Percentiles rank a stretch among this genome's conserved stretches.
phyloP scores from a whole-genome alignment of 2,888 invertebrate species.

The Noctua janthina region DNA sequence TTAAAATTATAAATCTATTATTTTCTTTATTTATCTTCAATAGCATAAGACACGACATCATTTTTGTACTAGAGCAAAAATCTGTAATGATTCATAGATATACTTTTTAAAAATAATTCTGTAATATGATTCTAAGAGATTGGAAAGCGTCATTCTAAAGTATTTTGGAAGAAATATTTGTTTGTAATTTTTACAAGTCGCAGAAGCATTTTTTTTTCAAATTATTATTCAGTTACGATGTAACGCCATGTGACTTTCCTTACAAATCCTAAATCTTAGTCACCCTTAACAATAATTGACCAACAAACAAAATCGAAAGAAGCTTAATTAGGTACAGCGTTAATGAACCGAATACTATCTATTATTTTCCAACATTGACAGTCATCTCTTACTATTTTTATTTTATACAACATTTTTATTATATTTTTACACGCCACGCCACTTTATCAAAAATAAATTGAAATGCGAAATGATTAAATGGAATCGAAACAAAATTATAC shows the following conservation, averaged over 20 bases:
- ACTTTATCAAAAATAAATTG: conserved; percentile 75
- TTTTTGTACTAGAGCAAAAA: conserved; percentile 85
- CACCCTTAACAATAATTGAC: conserved; percentile 81
- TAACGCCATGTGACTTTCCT: conserved; percentile 58
- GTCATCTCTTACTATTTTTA: conserved; percentile 83
- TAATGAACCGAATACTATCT: conserved; percentile 80
- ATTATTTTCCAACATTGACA: conserved; percentile 80
- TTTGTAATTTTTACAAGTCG: conserved; percentile 31
- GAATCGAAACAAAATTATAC: conserved; percentile 73
- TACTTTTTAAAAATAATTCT: conserved; percentile 51
- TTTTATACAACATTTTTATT: conserved; percentile 83
- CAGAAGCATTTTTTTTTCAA: conserved; percentile 49
- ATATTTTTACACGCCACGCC: conserved; percentile 81
- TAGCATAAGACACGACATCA: conserved; percentile 80
- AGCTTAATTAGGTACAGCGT: conserved; percentile 84
- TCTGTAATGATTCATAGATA: conserved; percentile 54
- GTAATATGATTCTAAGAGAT: conserved; percentile 36
- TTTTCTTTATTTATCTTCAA: conserved; percentile 51
- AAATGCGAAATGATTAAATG: conserved; percentile 64
- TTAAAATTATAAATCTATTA: conserved; percentile 57
- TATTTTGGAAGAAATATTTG: conserved; percentile 44
- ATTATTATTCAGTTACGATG: conserved; percentile 60
- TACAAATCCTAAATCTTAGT: conserved; percentile 71
- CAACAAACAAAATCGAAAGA: conserved; percentile 77
- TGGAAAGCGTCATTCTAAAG: conserved; percentile 55